Percentiles rank a stretch among this genome's conserved stretches.
phyloP scores from a whole-genome alignment of 1,140 invertebrate genomes.

The Lanistes nyassanus region DNA sequence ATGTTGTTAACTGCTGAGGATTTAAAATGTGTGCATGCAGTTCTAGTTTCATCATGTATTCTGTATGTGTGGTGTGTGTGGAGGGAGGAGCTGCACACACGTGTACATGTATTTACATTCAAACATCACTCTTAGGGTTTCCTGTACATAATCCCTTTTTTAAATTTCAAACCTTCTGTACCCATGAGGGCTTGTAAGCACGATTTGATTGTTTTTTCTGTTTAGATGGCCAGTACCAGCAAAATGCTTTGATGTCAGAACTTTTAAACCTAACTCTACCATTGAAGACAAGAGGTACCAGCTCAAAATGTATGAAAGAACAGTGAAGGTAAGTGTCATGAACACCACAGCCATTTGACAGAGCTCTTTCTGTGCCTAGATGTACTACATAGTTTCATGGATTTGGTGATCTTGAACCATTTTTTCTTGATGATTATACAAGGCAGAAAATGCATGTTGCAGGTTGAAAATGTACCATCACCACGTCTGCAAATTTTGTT shows the following conservation, averaged over 20 bases:
- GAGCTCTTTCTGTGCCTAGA: no score
- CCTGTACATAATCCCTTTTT: no score
- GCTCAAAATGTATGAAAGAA: conserved; percentile 79
- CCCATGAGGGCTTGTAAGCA: no score
- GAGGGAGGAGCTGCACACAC: background rate
- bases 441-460: conserved; percentile 6
- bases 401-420: no score
- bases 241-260: conserved; percentile 67
- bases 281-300: conserved; percentile 77
- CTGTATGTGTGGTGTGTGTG: background rate
- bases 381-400: no score
- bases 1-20: no score
- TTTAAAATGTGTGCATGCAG: no score
- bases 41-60: no score
- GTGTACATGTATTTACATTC: background rate
- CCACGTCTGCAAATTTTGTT: conserved; percentile 34
- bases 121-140: no score
- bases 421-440: no score
- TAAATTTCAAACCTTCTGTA: no score
- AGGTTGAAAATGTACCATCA: conserved; percentile 39
- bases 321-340: conserved; percentile 72
- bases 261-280: conserved; percentile 76
- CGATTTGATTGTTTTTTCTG: conserved; percentile 50
- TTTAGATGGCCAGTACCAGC: conserved; percentile 27
- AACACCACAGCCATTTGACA: no score